Conservation (phyloP, 2,113 vertebrate species). For the Ornithorhynchus anatinus region DNA sequence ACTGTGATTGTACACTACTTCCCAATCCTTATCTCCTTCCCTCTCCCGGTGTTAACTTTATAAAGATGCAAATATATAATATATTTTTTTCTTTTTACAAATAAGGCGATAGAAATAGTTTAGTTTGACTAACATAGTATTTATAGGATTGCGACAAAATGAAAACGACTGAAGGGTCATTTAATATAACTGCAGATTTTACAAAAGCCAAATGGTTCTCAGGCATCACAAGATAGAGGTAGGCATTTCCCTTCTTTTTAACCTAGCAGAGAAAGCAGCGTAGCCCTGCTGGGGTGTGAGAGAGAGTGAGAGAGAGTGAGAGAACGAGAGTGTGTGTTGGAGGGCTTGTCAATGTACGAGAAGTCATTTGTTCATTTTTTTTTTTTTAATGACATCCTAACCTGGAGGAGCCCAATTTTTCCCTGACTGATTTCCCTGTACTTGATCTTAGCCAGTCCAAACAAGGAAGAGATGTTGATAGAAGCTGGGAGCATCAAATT, state of each 20-base stretch:
- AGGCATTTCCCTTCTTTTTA: slow-evolving; percentile 26
- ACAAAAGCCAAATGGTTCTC: slow-evolving; percentile 66
- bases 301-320: too few relatives aligned
- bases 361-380: slow-evolving; percentile 61
- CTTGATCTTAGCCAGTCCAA: slow-evolving; percentile 41
- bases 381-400: slow-evolving; percentile 44
- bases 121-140: slow-evolving; percentile 77
- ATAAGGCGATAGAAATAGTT: slow-evolving; percentile 77
- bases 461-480: slow-evolving; percentile 37
- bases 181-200: slow-evolving; percentile 66
- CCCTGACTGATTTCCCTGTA: slow-evolving; percentile 33
- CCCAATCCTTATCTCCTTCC: slow-evolving; percentile 18
- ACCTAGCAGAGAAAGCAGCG: slow-evolving; percentile 29
- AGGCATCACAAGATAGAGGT: slow-evolving; percentile 59
- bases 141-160: slow-evolving; percentile 71
- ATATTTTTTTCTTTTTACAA: slow-evolving; percentile 78
- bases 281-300: slow-evolving; percentile 23
- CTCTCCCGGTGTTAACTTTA: slow-evolving; percentile 72
- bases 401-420: slow-evolving; percentile 19
- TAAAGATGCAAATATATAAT: slow-evolving; percentile 74
- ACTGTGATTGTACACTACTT: slow-evolving; percentile 50
- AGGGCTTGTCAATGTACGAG: too few relatives aligned
- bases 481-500: slow-evolving; percentile 25
- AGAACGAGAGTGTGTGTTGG: too few relatives aligned
- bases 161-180: slow-evolving; percentile 60